phyloP scores from a whole-genome alignment of 1,140 invertebrate species.

The Streblospio benedicti region DNA sequence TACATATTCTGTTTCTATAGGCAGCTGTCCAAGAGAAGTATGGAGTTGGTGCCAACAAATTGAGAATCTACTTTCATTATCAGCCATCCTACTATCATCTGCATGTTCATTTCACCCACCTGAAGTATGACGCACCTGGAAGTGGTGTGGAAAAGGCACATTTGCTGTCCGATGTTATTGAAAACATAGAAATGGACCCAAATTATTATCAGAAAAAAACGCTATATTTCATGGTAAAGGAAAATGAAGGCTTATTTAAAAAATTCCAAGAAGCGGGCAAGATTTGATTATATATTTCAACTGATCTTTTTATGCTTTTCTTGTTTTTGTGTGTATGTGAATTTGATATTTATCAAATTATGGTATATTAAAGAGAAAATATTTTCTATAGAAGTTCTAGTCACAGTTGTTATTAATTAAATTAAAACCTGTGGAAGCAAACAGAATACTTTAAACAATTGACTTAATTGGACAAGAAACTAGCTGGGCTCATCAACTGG shows the following conservation, averaged over 20 bases:
- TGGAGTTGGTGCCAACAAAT: slow-evolving; percentile 58
- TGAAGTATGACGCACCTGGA: slow-evolving; percentile 73
- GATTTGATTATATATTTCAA: too few species aligned
- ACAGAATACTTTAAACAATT: too few species aligned
- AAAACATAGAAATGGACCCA: slow-evolving; percentile 70
- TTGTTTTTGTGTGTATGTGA: too few species aligned
- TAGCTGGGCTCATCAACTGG: too few species aligned
- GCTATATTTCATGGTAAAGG: slow-evolving; percentile 51
- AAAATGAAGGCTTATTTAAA: slow-evolving; percentile 36
- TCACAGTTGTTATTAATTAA: too few species aligned
- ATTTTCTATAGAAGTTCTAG: too few species aligned
- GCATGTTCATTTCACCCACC: slow-evolving; percentile 84
- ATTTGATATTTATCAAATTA: too few species aligned
- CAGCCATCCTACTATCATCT: slow-evolving; percentile 95
- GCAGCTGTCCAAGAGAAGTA: slow-evolving; percentile 71
- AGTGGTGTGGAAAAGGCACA: slow-evolving; percentile 64
- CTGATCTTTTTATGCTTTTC: too few species aligned
- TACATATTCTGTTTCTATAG: slow-evolving; percentile 46
- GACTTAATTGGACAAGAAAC: too few species aligned
- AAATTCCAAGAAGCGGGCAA: slow-evolving; percentile 30
- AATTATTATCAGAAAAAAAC: slow-evolving; percentile 78
- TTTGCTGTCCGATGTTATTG: slow-evolving; percentile 77
- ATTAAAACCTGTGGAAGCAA: too few species aligned
- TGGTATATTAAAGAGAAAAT: too few species aligned
- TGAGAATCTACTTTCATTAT: slow-evolving; percentile 83